Base-by-base conservation (phyloP, 1,140 invertebrate species). In the Leucophenga varia region DNA sequence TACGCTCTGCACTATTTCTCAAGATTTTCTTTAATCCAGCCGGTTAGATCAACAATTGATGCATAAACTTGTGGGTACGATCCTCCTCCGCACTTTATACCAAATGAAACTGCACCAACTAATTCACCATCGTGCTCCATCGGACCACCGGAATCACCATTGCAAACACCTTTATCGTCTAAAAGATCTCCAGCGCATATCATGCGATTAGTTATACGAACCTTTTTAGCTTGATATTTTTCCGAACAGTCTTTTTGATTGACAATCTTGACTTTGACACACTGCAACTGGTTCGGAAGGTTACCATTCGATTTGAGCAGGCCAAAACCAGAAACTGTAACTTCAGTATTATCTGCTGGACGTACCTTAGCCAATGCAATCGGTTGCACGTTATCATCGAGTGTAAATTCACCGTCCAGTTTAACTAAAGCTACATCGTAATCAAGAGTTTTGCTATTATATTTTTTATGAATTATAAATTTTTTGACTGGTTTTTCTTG, bases 41-140 rank as follows among this genome's bases (percentile, higher is more conserved):
- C 35, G 13, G 46, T 50, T 19, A 73, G 59, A 4, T 9, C 35
- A 13, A 64, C 43, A 3, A 82, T 76, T 40, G 80, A 75, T 1
- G 82, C 80, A 54, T 84, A 86, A 8, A 86, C 79, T 13, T 84
- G 83, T 1, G 84, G 84, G 14, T 56, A 56, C 31, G 42, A 49
- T 41, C 18, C 8, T 7, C 9, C 9, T 2, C 50, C 54, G 31
- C 50, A 56, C 14, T 50, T 78, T 42, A 74, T 64, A 13, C 84
- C 84, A 78, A 82, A 85, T 12, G 82, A 83, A 1, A 82, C 78
- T 25, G 85, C 67, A 40, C 84, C 84, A 30, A 74, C 58, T 17
- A 75, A 44, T 0, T 32, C 47, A 20, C 63, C 55, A 19, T 68
- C 42, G 12, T 46, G 42, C 5, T 75, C 53, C 40, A 79, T 60